Percentiles rank a stretch among this genome's conserved stretches.
Conservation (phyloP, 1,140 invertebrate species). For the Pseudomyrmex concolor region DNA sequence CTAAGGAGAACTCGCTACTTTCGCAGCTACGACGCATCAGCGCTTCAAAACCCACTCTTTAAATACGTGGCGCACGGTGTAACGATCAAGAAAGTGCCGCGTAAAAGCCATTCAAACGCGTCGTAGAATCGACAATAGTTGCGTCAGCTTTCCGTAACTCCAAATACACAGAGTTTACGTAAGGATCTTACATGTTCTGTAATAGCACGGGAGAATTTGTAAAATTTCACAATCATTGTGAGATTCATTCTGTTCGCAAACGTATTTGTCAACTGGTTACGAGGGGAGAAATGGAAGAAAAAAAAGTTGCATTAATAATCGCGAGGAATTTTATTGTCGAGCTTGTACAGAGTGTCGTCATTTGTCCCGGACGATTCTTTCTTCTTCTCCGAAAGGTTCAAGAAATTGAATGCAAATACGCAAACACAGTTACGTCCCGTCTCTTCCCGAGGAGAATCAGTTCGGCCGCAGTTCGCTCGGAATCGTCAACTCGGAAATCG, state of each 20-base stretch:
- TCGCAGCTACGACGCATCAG: not conserved
- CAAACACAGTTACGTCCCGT: conserved; percentile 39
- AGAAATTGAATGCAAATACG: conserved; percentile 80
- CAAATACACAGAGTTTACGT: too few species aligned
- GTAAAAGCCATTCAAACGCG: not conserved
- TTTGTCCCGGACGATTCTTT: not conserved
- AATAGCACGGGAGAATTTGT: too few species aligned
- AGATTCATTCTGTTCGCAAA: too few species aligned
- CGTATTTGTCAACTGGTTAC: too few species aligned
- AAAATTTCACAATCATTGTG: too few species aligned
- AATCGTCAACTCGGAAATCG: conserved; percentile 27
- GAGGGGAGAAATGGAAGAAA: too few species aligned
- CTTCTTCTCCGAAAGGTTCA: not conserved
- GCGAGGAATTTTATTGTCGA: too few species aligned
- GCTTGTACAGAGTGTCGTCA: too few species aligned
- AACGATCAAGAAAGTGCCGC: conserved; percentile 1
- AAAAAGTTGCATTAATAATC: too few species aligned
- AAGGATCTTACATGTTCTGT: too few species aligned
- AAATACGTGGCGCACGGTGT: conserved; percentile 2
- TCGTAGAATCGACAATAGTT: too few species aligned
- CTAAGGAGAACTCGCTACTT: conserved; percentile 28
- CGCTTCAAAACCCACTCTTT: conserved; percentile 12
- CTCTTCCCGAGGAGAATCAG: conserved; percentile 1
- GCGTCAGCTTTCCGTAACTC: too few species aligned
- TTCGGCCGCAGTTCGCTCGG: conserved; percentile 43